Evolutionary conservation across 2,113 vertebrate species (phyloP), one percentile per base, ranked within the genome.

Genomic region (Pteropus alecto): DNA sequence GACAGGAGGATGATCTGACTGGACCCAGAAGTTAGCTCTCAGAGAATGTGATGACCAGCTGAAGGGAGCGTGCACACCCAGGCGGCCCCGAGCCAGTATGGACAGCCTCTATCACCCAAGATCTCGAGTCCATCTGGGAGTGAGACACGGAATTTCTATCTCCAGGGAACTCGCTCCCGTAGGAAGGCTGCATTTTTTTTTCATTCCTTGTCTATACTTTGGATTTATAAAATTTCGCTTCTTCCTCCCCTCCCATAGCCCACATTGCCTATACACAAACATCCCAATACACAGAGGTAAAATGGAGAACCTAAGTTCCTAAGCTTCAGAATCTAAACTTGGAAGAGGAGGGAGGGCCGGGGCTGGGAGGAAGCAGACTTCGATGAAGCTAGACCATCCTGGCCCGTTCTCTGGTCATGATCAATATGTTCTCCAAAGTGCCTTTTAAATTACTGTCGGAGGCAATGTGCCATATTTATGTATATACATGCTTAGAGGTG

Each of bases 361-460:
- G 74, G 58, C 26, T 12, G 35, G 61, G 70, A 79, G 83, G 68
- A 93, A 87, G 89, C 41, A 2, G 92, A 77, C 73, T 84, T 81
- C 41, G 14, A 56, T 0, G 22, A 92, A 92, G 48, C 97, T 35
- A 90, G 87, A 67, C 94, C 93, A 24, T 21, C 83, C 95, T 93
- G 95, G 89, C 97, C 87, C 2, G 83, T 78, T 92, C 95, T 88
- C 92, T 68, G 97, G 94, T 93, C 96, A 94, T 97, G 90, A 98
- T 98, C 98, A 98, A 96, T 98, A 97, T 90, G 96, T 97, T 97
- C 93, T 85, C 95, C 96, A 97, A 98, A 98, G 97, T 97, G 95
- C 97, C 97, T 98, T 98, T 98, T 98, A 98, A 98, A 97, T 98
- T 97, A 98, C 97, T 97, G 97, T 98, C 76, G 35, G 91, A 97